These are phyloP conservation scores for Acromyrmex echinatior DNA, from an alignment of 1,140 invertebrate genomes.

Conservation along the genomic window DNA sequence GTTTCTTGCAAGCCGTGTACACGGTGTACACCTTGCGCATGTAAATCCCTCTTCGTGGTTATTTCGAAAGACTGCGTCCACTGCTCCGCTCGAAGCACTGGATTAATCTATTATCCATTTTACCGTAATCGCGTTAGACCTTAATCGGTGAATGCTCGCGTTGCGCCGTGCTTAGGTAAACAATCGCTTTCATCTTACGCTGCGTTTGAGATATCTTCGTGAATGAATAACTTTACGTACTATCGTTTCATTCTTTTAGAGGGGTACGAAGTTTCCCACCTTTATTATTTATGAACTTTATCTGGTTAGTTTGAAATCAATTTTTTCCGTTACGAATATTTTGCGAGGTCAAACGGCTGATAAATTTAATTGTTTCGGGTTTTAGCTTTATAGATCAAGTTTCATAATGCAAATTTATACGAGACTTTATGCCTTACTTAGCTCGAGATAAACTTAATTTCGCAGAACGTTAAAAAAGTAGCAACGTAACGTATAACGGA, in stretches of 20 bases:
- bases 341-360: neutral
- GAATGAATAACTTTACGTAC: conserved; percentile 41
- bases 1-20: conserved; percentile 35
- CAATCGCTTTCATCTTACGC: conserved; percentile 52
- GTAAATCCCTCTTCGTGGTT: conserved; percentile 41
- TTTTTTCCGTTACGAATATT: neutral
- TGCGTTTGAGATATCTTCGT: conserved; percentile 37
- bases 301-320: neutral
- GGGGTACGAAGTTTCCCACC: neutral
- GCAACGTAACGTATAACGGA: neutral
- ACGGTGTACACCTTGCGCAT: conserved; percentile 42
- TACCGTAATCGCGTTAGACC: conserved; percentile 54
- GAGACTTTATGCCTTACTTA: neutral
- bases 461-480: neutral
- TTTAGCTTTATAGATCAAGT: neutral
- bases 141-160: conserved; percentile 52
- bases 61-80: conserved; percentile 58
- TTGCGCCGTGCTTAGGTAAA: conserved; percentile 45
- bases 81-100: neutral
- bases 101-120: conserved; percentile 56
- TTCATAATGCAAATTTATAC: neutral
- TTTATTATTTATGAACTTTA: neutral
- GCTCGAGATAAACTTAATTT: neutral
- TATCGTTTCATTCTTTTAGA: neutral
- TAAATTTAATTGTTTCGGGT: neutral